phyloP scores from a whole-genome alignment of 2,888 invertebrate species.

The Pteria penguin region DNA sequence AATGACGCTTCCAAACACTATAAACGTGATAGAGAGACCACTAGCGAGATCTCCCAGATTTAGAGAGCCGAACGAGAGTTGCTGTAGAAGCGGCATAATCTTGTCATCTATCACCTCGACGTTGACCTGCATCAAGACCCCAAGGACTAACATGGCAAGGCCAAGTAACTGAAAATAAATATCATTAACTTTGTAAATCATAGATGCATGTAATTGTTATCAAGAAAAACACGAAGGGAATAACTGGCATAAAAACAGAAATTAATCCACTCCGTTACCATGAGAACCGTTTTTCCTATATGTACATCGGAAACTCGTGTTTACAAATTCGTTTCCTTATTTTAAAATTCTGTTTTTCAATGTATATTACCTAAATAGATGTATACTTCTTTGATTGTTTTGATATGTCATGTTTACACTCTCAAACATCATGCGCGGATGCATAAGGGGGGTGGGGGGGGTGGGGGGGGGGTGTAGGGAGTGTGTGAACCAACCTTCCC shows the following conservation, averaged over 20 bases:
- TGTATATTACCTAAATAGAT: too few relatives aligned
- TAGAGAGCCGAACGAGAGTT: slow-evolving; percentile 29
- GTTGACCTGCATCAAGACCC: slow-evolving; percentile 31
- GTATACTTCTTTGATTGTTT: too few relatives aligned
- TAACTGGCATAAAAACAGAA: background rate
- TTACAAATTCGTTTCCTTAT: too few relatives aligned
- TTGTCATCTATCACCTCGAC: slow-evolving; percentile 33
- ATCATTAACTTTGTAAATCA: background rate
- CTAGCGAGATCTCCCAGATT: slow-evolving; percentile 35
- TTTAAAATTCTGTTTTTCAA: too few relatives aligned
- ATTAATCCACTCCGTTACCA: background rate
- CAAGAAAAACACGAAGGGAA: background rate
- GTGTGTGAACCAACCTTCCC: too few relatives aligned
- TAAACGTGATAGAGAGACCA: slow-evolving; percentile 38
- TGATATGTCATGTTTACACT: too few relatives aligned
- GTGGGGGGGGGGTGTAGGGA: too few relatives aligned
- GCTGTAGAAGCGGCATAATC: slow-evolving; percentile 33
- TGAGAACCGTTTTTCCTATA: background rate
- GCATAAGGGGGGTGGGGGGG: too few relatives aligned
- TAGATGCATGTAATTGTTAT: background rate
- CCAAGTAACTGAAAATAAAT: slow-evolving; percentile 35
- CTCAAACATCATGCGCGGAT: too few relatives aligned
- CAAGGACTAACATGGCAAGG: slow-evolving; percentile 35
- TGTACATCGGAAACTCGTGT: too few relatives aligned
- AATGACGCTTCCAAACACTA: slow-evolving; percentile 31